Evolutionary conservation across 2,797 vertebrate species (phyloP), one percentile per base, ranked within the genome.

Genomic region (Ciconia nigra): DNA sequence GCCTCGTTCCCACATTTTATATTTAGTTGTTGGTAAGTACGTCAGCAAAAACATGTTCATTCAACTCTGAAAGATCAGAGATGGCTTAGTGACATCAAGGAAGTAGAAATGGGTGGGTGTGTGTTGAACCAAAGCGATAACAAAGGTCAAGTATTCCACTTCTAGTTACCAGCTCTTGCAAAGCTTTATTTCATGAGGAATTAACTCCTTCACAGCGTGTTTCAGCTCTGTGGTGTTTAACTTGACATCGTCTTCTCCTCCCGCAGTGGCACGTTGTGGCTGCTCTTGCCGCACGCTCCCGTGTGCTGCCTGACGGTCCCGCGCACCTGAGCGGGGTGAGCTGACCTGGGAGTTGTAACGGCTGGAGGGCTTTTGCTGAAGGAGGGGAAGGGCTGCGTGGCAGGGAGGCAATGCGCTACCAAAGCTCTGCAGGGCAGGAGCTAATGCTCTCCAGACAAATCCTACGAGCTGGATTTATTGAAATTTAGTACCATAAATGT

Each of bases 1-100:
- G 94, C 95, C 79, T 54, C 3, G 1, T 44, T 94, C 80, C 94
- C 2, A 0, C 4, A 1, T 51, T 86, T 91, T 96, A 73, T 96
- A 84, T 95, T 93, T 94, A 95, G 94, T 51, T 47, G 79, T 71
- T 31, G 87, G 85, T 61, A 91, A 90, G 83, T 86, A 93, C 83
- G 72, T 96, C 96, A 94, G 94, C 58, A 62, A 71, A 84, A 88
- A 47, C 72, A 6, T 2, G 6, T n/a, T 94, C 77, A 35, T 90
- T 94, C 87, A 88, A 14, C 95, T 76, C 77, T 11, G 70, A 67
- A 81, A 83, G 92, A 93, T 82, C 93, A 90, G 95, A 81, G 69
- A 81, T 61, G 66, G 49, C 54, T 76, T 5, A 9, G 72, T 93
- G 96, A 96, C 95, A 94, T 91, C 92, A 86, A 87, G 94, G 95